A percentile compares a stretch with the other conserved stretches of the same genome.
Evolutionary conservation across 2,113 vertebrate genomes (phyloP).

Genomic region (Phrynocephalus versicolor): DNA sequence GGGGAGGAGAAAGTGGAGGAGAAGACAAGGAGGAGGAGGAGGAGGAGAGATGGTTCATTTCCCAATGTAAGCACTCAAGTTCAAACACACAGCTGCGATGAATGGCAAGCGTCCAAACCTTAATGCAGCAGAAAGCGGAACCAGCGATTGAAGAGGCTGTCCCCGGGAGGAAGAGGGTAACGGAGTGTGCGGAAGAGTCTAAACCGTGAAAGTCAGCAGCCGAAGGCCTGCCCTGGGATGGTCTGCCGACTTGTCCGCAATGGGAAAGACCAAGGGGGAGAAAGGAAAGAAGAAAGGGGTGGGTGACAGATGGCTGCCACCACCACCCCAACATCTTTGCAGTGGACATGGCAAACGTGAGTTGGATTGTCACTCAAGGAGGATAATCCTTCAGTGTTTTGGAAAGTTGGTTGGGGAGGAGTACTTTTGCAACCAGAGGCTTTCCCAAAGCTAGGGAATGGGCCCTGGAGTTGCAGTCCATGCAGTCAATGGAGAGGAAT

Average conservation of each 20-base stretch:
- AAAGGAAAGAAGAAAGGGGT: background rate
- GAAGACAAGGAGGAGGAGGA: constrained; percentile 47
- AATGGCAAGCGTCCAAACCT: constrained; percentile 67
- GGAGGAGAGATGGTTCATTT: constrained; percentile 62
- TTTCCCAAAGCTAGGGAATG: too few relatives aligned
- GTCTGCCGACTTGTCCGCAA: background rate
- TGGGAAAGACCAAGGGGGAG: background rate
- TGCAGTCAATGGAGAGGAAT: too few relatives aligned
- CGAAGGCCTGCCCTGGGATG: background rate
- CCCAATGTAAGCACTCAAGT: constrained; percentile 67
- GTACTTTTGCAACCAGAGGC: too few relatives aligned
- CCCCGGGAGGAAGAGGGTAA: constrained; percentile 45
- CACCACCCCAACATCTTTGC: too few relatives aligned
- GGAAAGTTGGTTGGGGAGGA: too few relatives aligned
- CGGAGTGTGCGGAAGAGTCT: constrained; percentile 20
- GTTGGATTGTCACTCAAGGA: too few relatives aligned
- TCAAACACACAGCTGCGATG: constrained; percentile 66
- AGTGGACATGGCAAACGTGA: too few relatives aligned
- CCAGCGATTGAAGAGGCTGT: constrained; percentile 58
- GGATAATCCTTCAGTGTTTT: too few relatives aligned
- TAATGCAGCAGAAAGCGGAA: constrained; percentile 66
- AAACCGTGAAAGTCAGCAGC: accelerated
- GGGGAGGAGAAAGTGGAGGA: constrained; percentile 1
- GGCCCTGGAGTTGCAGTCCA: too few relatives aligned
- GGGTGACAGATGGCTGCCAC: too few relatives aligned